A percentile compares a stretch with the other conserved stretches of the same genome.
Evolutionary conservation across 2,797 vertebrate genomes (phyloP).

Genomic region (Bradypodion ventrale): DNA sequence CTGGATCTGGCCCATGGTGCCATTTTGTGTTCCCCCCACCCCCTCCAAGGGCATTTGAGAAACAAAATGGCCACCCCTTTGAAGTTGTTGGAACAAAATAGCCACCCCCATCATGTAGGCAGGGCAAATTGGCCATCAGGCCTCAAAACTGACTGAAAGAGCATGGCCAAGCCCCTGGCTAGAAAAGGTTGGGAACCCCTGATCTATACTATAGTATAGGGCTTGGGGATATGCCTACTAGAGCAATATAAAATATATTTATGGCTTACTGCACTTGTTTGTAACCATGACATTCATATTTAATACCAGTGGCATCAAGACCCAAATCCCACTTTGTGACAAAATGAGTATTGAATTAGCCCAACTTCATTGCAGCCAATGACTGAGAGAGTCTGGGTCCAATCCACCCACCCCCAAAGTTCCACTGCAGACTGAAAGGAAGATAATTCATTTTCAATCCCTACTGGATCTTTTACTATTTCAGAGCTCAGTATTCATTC

Average conservation of each 20-base stretch:
- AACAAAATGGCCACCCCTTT: no score
- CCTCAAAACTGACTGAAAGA: no score
- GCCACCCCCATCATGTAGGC: no score
- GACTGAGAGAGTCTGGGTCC: slow-evolving; percentile 47
- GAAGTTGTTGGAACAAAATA: no score
- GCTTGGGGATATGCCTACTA: slow-evolving; percentile 20
- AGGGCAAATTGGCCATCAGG: no score
- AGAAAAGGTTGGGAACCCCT: no score
- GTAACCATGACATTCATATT: slow-evolving; percentile 11
- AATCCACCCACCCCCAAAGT: slow-evolving; percentile 61
- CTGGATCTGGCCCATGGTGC: no score
- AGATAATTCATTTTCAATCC: slow-evolving; percentile 51
- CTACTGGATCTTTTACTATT: slow-evolving; percentile 40
- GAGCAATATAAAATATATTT: neutral
- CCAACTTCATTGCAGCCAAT: slow-evolving; percentile 43
- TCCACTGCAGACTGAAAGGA: slow-evolving; percentile 50
- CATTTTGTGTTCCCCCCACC: no score
- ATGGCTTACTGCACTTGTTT: slow-evolving; percentile 30
- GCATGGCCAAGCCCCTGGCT: no score
- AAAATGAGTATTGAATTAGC: slow-evolving; percentile 33
- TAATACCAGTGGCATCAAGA: slow-evolving; percentile 43
- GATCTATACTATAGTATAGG: no score
- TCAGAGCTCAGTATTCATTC: slow-evolving; percentile 30
- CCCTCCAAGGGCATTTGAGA: no score
- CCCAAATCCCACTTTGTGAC: slow-evolving; percentile 41